Conservation (phyloP, 2,888 invertebrate genomes). For the Drosophila paucipuncta region DNA sequence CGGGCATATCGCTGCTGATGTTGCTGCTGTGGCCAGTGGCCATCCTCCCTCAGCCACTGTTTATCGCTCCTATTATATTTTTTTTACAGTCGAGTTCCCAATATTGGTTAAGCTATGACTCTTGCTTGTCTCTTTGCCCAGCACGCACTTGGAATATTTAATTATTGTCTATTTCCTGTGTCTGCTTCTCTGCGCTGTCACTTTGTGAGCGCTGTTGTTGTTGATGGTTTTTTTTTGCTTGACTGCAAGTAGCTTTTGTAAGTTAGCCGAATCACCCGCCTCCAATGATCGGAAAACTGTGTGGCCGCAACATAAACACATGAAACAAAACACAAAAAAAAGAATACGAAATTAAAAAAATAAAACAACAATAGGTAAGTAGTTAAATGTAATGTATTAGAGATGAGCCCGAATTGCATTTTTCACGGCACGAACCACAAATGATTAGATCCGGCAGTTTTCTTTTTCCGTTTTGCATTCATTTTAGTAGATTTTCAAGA, state of each 20-base stretch:
- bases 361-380: slow-evolving; percentile 28
- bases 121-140: slow-evolving; percentile 9
- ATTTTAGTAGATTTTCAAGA: neutral
- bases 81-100: slow-evolving; percentile 3
- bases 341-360: slow-evolving; percentile 17
- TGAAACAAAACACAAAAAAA: slow-evolving; percentile 14
- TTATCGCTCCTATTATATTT: slow-evolving; percentile 14
- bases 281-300: slow-evolving; percentile 37
- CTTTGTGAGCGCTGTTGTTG: slow-evolving; percentile 22
- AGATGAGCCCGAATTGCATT: slow-evolving; percentile 3
- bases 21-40: slow-evolving; percentile 53
- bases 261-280: slow-evolving; percentile 36
- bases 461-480: neutral
- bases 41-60: slow-evolving; percentile 40
- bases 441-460: neutral
- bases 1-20: slow-evolving; percentile 60
- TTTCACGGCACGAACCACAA: slow-evolving; percentile 1
- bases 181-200: slow-evolving; percentile 26
- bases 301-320: slow-evolving; percentile 29
- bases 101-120: slow-evolving; percentile 11
- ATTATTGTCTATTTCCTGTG: slow-evolving; percentile 72
- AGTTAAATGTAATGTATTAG: neutral
- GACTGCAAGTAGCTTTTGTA: slow-evolving; percentile 29
- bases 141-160: slow-evolving; percentile 68
- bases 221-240: slow-evolving; percentile 2